A percentile compares a stretch with the other conserved stretches of the same genome.
phyloP scores from a whole-genome alignment of 2,888 invertebrate species.

The Diplazon laetatorius region DNA sequence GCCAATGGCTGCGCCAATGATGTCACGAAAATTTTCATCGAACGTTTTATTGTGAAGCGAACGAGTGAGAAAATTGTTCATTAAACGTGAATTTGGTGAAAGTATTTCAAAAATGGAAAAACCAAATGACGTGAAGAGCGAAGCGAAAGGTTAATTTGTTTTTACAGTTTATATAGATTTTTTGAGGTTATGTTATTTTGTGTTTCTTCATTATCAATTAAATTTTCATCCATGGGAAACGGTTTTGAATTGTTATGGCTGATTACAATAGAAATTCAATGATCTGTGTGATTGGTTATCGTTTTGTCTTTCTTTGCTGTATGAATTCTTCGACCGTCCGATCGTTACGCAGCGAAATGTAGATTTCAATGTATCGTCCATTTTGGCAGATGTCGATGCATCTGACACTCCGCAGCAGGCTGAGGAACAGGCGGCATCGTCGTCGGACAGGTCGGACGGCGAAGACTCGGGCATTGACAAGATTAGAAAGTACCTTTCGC shows the following conservation, averaged over 20 bases:
- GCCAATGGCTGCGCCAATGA: not conserved
- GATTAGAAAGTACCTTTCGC: constrained; percentile 86
- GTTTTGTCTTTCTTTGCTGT: too few relatives aligned
- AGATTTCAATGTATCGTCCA: not conserved
- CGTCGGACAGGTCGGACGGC: constrained; percentile 65
- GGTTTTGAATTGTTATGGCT: too few relatives aligned
- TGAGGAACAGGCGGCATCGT: constrained; percentile 44
- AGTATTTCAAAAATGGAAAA: constrained; percentile 36
- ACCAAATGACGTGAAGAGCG: constrained; percentile 34
- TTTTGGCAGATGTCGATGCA: constrained; percentile 14
- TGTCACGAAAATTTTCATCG: constrained; percentile 1
- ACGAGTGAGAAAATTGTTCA: not conserved
- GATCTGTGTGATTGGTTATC: too few relatives aligned
- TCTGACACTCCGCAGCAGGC: not conserved
- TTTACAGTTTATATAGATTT: not conserved
- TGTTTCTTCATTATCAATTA: not conserved
- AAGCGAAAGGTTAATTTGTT: constrained; percentile 38
- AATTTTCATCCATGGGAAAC: not conserved
- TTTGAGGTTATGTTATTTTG: not conserved
- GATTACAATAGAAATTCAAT: too few relatives aligned
- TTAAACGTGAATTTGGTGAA: not conserved
- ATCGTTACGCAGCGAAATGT: not conserved
- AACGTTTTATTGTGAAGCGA: constrained; percentile 3
- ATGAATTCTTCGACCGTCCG: too few relatives aligned
- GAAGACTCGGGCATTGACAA: constrained; percentile 86